Evolutionary conservation across 2,888 invertebrate species (phyloP).

Genomic region (Caenorhabditis macrosperma): DNA sequence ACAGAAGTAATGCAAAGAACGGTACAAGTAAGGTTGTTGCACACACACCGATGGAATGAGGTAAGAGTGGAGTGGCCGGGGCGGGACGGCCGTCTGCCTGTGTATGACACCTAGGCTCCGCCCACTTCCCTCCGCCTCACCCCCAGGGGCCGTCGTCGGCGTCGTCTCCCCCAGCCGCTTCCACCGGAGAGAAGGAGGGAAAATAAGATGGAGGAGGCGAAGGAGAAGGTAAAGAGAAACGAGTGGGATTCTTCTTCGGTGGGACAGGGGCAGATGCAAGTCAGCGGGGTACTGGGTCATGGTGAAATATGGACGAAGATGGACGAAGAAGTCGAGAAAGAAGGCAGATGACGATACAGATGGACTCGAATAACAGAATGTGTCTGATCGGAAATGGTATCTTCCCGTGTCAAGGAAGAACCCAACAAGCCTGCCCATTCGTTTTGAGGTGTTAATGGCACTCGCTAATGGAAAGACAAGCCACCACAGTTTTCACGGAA

Average conservation of each 20-base stretch:
- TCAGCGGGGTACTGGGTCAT: conserved; percentile 57
- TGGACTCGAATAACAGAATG: too few relatives aligned
- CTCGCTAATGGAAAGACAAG: too few relatives aligned
- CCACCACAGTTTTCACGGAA: too few relatives aligned
- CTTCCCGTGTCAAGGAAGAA: too few relatives aligned
- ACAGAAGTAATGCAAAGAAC: not conserved
- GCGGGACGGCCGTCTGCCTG: conserved; percentile 17
- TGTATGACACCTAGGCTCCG: conserved; percentile 23
- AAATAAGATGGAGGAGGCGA: too few relatives aligned
- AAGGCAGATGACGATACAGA: too few relatives aligned
- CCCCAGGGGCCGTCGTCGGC: not conserved
- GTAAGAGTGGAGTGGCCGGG: not conserved
- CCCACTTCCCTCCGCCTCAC: conserved; percentile 32
- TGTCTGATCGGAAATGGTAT: too few relatives aligned
- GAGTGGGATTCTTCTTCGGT: conserved; percentile 4
- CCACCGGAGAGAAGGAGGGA: conserved; percentile 11
- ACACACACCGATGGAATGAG: conserved; percentile 22
- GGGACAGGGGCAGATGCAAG: conserved; percentile 24
- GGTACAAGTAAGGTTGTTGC: not conserved
- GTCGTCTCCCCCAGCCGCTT: conserved; percentile 1
- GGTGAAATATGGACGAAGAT: conserved; percentile 26
- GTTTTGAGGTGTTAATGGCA: too few relatives aligned
- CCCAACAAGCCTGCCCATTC: too few relatives aligned
- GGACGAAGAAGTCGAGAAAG: conserved; percentile 1
- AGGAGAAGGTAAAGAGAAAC: conserved; percentile 13